A percentile compares a stretch with the other conserved stretches of the same genome.
Evolutionary conservation across 2,113 vertebrate genomes (phyloP).

Genomic region (Mormoops blainvillei): DNA sequence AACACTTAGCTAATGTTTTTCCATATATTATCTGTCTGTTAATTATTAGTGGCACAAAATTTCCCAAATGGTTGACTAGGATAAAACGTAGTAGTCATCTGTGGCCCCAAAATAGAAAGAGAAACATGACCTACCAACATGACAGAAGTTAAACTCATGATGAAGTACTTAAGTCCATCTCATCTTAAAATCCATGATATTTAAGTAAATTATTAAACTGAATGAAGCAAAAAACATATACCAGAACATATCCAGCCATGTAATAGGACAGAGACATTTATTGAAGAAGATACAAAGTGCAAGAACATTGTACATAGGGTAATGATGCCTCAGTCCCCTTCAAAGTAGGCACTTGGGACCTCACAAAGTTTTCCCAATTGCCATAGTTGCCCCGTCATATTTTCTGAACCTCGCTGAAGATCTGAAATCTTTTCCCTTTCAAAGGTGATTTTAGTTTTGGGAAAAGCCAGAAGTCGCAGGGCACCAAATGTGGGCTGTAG

Average conservation of each 20-base stretch:
- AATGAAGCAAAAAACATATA: background rate
- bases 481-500: no score
- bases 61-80: background rate
- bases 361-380: no score
- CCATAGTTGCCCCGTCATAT: no score
- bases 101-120: background rate
- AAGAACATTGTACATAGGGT: no score
- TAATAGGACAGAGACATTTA: no score
- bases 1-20: background rate
- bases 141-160: background rate
- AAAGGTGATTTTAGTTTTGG: no score
- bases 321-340: no score
- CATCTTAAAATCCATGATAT: background rate
- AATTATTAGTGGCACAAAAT: background rate
- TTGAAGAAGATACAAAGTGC: no score
- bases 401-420: no score
- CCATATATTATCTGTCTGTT: background rate
- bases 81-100: background rate
- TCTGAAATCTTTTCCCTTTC: no score
- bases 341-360: no score
- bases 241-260: background rate
- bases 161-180: background rate
- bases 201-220: background rate
- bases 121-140: background rate
- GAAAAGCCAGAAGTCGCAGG: no score